Evolutionary conservation across 2,797 vertebrate genomes (phyloP).

Genomic region (Chromobotia macracanthus): DNA sequence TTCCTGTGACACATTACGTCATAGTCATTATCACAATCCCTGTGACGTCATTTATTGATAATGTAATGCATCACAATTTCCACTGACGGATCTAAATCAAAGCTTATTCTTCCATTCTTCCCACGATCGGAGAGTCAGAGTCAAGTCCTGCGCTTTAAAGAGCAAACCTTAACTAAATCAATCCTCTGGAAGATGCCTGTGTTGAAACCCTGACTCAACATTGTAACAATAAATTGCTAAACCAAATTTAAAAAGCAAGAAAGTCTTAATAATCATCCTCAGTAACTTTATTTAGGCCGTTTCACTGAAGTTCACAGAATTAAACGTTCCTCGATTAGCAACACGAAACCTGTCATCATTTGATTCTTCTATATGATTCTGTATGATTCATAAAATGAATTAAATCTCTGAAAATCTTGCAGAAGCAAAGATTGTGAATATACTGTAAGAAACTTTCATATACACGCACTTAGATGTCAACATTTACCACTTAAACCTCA

Average conservation of each 20-base stretch:
- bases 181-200: neutral
- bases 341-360: neutral
- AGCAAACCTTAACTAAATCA: slow-evolving; percentile 1
- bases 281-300: too few relatives aligned
- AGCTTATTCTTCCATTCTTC: slow-evolving; percentile 24
- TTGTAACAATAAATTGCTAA: too few relatives aligned
- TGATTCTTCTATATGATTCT: neutral
- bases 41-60: neutral
- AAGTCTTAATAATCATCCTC: too few relatives aligned
- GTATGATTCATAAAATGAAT: neutral
- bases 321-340: too few relatives aligned
- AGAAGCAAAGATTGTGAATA: too few relatives aligned
- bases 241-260: too few relatives aligned
- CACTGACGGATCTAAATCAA: slow-evolving; percentile 13
- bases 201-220: neutral
- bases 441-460: too few relatives aligned
- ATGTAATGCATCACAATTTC: neutral
- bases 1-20: neutral
- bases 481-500: neutral
- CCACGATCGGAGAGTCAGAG: neutral
- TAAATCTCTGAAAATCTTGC: neutral
- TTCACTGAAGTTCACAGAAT: too few relatives aligned
- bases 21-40: neutral
- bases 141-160: slow-evolving; percentile 1
- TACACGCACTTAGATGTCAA: too few relatives aligned